phyloP scores from a whole-genome alignment of 1,140 invertebrate genomes.

The Rhyzopertha dominica region DNA sequence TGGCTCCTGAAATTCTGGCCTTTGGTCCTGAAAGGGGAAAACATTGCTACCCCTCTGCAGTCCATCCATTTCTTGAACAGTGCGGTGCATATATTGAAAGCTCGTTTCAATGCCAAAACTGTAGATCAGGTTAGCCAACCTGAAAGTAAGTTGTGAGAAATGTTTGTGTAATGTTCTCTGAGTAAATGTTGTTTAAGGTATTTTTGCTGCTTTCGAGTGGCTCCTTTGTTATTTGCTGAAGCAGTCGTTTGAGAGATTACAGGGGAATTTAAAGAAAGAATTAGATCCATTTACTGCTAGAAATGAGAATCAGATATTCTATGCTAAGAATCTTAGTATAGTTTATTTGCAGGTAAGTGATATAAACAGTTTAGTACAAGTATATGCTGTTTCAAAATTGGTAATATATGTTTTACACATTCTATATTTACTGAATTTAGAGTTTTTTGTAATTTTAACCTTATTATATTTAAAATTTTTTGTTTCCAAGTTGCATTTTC shows the following conservation, averaged over 20 bases:
- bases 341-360: conserved; percentile 65
- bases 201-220: conserved; percentile 75
- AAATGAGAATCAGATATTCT: conserved; percentile 79
- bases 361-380: conserved; percentile 9
- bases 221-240: conserved; percentile 73
- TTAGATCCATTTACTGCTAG: conserved; percentile 66
- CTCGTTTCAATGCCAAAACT: conserved; percentile 47
- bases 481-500: too few species aligned
- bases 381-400: too few species aligned
- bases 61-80: conserved; percentile 61
- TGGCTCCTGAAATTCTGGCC: conserved; percentile 70
- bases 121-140: conserved; percentile 49
- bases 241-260: conserved; percentile 60
- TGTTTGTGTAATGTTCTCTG: conserved; percentile 13
- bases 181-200: conserved; percentile 65
- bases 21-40: conserved; percentile 46
- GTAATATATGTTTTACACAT: too few species aligned
- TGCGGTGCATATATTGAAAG: conserved; percentile 50
- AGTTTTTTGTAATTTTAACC: too few species aligned
- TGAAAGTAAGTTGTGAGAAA: conserved; percentile 52
- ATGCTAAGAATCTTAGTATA: conserved; percentile 67
- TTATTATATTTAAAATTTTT: too few species aligned
- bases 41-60: conserved; percentile 53
- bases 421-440: too few species aligned
- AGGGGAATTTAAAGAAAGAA: conserved; percentile 52